These are phyloP conservation scores for Stegastes partitus DNA, from an alignment of 2,113 vertebrate genomes.

Conservation along the genomic window DNA sequence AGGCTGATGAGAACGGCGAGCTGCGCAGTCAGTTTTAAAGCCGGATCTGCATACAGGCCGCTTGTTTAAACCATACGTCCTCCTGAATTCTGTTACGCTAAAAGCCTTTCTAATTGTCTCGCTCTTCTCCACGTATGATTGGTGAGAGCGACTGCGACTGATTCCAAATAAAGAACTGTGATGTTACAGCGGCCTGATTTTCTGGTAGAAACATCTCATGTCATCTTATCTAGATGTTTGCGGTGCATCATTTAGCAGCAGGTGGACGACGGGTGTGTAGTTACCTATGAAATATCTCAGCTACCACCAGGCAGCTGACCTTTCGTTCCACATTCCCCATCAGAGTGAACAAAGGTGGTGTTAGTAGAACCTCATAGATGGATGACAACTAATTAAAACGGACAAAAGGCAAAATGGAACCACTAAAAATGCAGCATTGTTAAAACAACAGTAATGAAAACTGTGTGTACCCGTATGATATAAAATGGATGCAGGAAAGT, in stretches of 20 bases:
- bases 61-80: background rate
- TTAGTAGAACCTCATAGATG: slow-evolving; percentile 1
- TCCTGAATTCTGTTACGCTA: background rate
- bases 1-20: background rate
- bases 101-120: background rate
- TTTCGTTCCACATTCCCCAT: slow-evolving; percentile 51
- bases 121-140: background rate
- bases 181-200: background rate
- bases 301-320: slow-evolving; percentile 75
- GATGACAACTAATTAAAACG: slow-evolving; percentile 10
- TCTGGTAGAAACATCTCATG: background rate
- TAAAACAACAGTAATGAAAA: no score
- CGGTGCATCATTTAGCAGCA: slow-evolving; percentile 1
- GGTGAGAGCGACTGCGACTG: background rate
- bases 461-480: no score
- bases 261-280: background rate
- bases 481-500: no score
- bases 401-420: background rate
- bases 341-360: slow-evolving; percentile 7
- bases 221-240: slow-evolving; percentile 1
- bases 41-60: background rate
- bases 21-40: background rate
- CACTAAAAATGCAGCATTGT: no score
- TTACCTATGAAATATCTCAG: slow-evolving; percentile 47
- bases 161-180: background rate